Conservation (phyloP, 1,140 invertebrate genomes). For the Mactra quadrangularis region DNA sequence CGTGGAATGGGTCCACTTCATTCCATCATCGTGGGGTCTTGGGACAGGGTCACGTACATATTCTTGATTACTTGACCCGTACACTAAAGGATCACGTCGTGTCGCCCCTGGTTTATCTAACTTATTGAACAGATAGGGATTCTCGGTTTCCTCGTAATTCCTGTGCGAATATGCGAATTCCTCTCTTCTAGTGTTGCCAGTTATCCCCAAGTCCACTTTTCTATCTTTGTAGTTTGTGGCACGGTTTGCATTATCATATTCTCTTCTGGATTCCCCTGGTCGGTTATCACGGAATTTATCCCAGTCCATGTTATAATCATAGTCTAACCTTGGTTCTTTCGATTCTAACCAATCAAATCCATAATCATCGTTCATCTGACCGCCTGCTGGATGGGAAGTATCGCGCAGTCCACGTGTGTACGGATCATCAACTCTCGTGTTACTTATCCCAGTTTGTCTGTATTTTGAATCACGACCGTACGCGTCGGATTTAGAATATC, state of each 20-base stretch:
- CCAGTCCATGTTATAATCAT: background rate
- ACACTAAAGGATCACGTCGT: background rate
- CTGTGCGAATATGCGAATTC: background rate
- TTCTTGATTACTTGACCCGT: background rate
- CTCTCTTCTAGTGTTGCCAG: background rate
- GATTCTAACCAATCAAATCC: background rate
- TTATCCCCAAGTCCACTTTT: background rate
- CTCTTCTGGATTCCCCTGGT: background rate
- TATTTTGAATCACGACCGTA: too few relatives aligned
- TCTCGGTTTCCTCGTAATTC: too few relatives aligned
- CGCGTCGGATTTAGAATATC: too few relatives aligned
- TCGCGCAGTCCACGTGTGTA: background rate
- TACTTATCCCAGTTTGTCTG: too few relatives aligned
- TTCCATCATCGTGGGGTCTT: background rate
- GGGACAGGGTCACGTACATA: too few relatives aligned
- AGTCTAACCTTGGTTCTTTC: too few relatives aligned
- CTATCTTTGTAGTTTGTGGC: background rate
- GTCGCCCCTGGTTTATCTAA: background rate
- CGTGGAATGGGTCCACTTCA: background rate
- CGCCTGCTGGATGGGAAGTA: background rate
- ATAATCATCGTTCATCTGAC: background rate
- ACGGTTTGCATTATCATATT: background rate
- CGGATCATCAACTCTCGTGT: too few relatives aligned
- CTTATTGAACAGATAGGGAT: too few relatives aligned
- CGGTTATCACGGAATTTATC: background rate